Percentiles rank a stretch among this genome's conserved stretches.
phyloP scores from a whole-genome alignment of 2,797 vertebrate species.

The Semotilus atromaculatus region DNA sequence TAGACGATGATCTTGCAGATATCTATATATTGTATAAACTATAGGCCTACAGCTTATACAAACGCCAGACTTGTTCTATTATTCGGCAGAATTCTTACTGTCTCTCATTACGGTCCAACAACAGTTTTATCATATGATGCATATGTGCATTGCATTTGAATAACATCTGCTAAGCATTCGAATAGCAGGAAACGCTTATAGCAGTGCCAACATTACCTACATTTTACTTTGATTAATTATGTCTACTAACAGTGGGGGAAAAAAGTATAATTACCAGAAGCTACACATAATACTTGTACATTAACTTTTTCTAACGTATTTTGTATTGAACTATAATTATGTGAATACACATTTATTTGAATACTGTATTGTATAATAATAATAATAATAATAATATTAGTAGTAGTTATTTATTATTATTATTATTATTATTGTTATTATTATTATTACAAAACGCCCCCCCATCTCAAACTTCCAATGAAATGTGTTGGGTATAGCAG shows the following conservation, averaged over 20 bases:
- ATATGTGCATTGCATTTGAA: not conserved
- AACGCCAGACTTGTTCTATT: constrained; percentile 4
- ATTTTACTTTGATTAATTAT: not conserved
- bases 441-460: not conserved
- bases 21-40: too few species aligned
- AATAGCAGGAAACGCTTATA: not conserved
- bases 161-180: not conserved
- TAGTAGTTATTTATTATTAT: not conserved
- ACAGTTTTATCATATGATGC: not conserved
- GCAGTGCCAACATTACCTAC: not conserved
- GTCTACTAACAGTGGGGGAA: too few species aligned
- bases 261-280: not conserved
- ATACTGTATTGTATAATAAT: not conserved
- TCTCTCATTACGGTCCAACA: not conserved
- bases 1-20: not conserved
- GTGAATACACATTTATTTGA: not conserved
- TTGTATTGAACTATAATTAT: not conserved
- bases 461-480: constrained; percentile 66
- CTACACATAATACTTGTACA: not conserved
- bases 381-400: not conserved
- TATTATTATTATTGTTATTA: constrained; percentile 31
- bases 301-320: not conserved
- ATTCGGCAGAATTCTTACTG: not conserved
- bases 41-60: too few species aligned
- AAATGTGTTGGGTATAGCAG: constrained; percentile 84